Base-by-base conservation (phyloP, 1,140 invertebrate genomes). In the Lineus longissimus region DNA sequence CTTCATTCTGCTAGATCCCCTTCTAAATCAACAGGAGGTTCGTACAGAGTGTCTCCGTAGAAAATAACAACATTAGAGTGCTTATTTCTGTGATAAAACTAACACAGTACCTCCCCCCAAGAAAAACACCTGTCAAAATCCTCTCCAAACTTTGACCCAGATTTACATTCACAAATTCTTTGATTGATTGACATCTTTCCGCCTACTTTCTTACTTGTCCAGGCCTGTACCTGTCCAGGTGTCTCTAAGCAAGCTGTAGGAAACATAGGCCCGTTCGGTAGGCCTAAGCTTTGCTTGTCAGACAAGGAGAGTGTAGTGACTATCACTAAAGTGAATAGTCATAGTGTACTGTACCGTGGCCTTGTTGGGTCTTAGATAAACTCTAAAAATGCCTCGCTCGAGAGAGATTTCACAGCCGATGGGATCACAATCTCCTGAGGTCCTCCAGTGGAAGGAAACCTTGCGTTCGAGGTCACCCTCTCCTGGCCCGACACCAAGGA, bases 361-460 rank as follows among this genome's bases (percentile, higher is more conserved):
- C n/a, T n/a, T n/a, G n/a, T n/a, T n/a, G n/a, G n/a, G n/a, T n/a
- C n/a, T n/a, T n/a, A n/a, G n/a, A n/a, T n/a, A n/a, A n/a, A n/a
- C n/a, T n/a, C n/a, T n/a, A n/a, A 57, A 57, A 57, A 59, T 59
- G 58, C 58, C 58, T 41, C 31, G 13, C 2, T 31, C 30, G n/a
- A 33, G 58, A 40, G 58, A 59, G 58, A 59, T 59, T 23, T 65
- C 70, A 29, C 68, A 75, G 61, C 73, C 75, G 40, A 63, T 71
- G 22, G 73, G 74, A 36, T 40, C 61, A 17, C 72, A 76, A 63
- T 63, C 63, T 43, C 67, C 76, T 30, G 72, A 71, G 59, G 72
- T 76, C 45, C 58, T 73, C 55, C 68, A 74, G 56, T 77, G 76
- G 76, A 72, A 68, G 13, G 30, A 41, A 17, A 59, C 30, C 41